phyloP scores from a whole-genome alignment of 2,113 vertebrate genomes.

The Sinocyclocheilus anophthalmus region DNA sequence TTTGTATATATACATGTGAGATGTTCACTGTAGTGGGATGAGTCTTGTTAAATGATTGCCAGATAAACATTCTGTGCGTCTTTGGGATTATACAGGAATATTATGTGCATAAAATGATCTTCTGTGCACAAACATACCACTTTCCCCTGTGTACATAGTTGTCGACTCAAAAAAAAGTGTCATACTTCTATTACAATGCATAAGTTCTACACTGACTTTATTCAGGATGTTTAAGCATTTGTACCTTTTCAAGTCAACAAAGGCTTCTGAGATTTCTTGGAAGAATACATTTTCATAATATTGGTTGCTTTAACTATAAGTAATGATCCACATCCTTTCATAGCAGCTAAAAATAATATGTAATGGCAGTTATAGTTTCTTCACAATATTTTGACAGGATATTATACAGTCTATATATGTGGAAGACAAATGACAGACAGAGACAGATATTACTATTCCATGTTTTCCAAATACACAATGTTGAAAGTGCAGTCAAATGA shows the following conservation, averaged over 20 bases:
- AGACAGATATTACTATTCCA: not conserved
- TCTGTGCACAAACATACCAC: not conserved
- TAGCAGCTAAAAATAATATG: not conserved
- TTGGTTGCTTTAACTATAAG: not conserved
- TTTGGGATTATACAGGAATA: not conserved
- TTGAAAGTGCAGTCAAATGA: no score
- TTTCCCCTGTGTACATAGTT: not conserved
- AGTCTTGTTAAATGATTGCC: constrained; percentile 6
- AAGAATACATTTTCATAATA: not conserved
- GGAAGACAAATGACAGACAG: not conserved
- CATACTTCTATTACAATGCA: not conserved
- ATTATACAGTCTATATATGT: not conserved
- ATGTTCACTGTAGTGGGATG: not conserved
- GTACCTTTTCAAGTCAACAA: not conserved
- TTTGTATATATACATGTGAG: not conserved
- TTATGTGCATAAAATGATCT: not conserved
- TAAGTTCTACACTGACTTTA: not conserved
- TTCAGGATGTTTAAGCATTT: not conserved
- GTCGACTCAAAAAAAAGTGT: not conserved
- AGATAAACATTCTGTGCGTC: not conserved
- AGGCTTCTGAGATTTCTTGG: not conserved
- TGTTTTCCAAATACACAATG: no score
- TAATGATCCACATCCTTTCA: not conserved
- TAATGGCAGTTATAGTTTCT: not conserved
- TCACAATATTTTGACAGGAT: not conserved